Evolutionary conservation across 2,113 vertebrate genomes (phyloP), one percentile per base, ranked within the genome.

Genomic region (Agelaius tricolor): DNA sequence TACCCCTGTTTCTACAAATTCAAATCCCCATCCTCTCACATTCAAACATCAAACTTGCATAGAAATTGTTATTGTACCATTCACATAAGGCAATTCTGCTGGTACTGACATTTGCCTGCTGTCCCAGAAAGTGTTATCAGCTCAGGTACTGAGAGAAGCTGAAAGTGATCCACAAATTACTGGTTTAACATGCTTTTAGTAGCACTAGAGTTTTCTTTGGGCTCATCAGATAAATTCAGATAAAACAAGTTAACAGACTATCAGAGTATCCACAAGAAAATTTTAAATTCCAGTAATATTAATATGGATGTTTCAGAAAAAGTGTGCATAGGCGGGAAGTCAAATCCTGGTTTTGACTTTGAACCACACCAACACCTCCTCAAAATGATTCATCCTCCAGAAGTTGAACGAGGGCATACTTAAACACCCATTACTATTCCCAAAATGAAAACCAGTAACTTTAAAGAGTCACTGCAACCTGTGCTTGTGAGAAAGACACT

Each of bases 311-410:
- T 24, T 92, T 78, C 33, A 91, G 65, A 83, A 75, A 54, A 83
- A 51, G 35, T 8, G n/a, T 55, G 79, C 88, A 85, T 31, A 74
- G 85, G 85, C 8, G 2, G 68, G 59, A 93, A 94, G 83, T 71
- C 75, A 73, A 83, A 83, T 28, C 81, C 75, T 59, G 75, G 18
- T 85, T 90, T 88, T 89, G 55, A 93, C 89, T 96, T 6, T 44
- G 73, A 95, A 84, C 72, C 52, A 59, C 57, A 89, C 63, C 65
- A 82, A 91, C 91, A 84, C 93, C 95, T 92, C 96, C 91, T 94
- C 91, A 91, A 68, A 75, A 87, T 87, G 84, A 97, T 84, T 84
- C 87, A 92, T 91, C 17, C 69, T 65, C 73, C 73, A 7, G n/a
- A 81, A 94, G 89, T 12, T 75, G 68, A 91, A 69, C 3, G 0